These are phyloP conservation scores for Drosophila borborema DNA, from an alignment of 2,888 invertebrate genomes.

Conservation along the genomic window DNA sequence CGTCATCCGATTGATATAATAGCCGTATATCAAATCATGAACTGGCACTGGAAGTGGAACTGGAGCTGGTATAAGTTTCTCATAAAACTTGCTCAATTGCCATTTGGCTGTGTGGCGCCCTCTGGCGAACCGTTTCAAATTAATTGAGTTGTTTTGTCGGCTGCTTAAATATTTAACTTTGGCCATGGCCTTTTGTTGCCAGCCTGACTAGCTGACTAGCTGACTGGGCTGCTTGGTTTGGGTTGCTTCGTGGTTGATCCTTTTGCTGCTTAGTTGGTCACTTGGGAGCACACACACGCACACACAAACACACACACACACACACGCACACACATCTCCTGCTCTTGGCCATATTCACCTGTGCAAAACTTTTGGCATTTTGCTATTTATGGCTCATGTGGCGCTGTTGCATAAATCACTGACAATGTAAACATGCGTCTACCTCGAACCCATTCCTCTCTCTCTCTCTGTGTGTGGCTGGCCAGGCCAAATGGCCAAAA, in stretches of 20 bases:
- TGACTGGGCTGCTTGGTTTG: neutral
- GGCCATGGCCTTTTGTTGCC: constrained; percentile 63
- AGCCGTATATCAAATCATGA: constrained; percentile 45
- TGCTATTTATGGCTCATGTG: constrained; percentile 83
- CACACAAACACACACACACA: neutral
- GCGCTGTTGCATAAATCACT: constrained; percentile 84
- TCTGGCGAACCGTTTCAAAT: constrained; percentile 75
- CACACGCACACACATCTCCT: constrained; percentile 16
- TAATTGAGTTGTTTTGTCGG: constrained; percentile 83
- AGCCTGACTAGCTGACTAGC: constrained; percentile 43
- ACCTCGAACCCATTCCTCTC: neutral
- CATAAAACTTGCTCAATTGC: constrained; percentile 54
- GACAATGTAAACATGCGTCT: constrained; percentile 76
- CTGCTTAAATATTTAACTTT: constrained; percentile 84
- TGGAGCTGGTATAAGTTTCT: constrained; percentile 17
- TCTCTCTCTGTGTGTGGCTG: constrained; percentile 28
- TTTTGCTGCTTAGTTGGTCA: constrained; percentile 80
- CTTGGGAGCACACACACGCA: constrained; percentile 65
- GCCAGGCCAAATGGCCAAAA: constrained; percentile 76
- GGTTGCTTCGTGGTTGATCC: constrained; percentile 62
- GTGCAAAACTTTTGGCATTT: constrained; percentile 77
- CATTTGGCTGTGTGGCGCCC: constrained; percentile 36
- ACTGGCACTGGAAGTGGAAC: neutral
- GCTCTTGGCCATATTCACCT: constrained; percentile 45
- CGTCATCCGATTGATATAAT: constrained; percentile 53